A percentile compares a stretch with the other conserved stretches of the same genome.
phyloP scores from a whole-genome alignment of 2,888 invertebrate species.

The Incurvaria masculella region DNA sequence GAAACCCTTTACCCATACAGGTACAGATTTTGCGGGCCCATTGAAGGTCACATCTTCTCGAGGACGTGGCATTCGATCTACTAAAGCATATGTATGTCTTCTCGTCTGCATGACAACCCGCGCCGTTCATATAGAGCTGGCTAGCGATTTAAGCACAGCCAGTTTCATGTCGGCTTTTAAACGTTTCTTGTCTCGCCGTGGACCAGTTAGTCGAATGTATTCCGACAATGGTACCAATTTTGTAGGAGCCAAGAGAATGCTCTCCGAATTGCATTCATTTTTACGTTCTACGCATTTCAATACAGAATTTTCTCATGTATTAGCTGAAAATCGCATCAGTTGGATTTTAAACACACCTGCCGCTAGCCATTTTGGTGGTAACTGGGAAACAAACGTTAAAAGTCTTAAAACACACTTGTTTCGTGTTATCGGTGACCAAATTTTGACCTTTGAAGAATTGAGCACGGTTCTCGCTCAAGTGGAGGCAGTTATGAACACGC shows the following conservation, averaged over 20 bases:
- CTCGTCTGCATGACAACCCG: background rate
- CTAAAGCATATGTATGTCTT: background rate
- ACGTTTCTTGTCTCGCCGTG: background rate
- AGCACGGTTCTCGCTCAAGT: conserved; percentile 50
- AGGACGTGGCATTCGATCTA: background rate
- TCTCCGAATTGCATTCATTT: background rate
- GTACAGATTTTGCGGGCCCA: background rate
- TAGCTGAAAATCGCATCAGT: background rate
- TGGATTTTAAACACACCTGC: background rate
- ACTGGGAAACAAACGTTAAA: background rate
- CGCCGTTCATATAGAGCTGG: too few relatives aligned
- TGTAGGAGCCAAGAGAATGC: background rate
- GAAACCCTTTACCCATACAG: conserved; percentile 2
- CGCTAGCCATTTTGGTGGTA: background rate
- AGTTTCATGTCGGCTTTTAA: background rate
- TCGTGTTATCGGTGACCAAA: background rate
- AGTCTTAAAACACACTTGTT: background rate
- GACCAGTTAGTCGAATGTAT: background rate
- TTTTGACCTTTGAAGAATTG: background rate
- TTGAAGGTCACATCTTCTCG: background rate
- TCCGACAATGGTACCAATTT: background rate
- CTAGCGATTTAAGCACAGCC: too few relatives aligned
- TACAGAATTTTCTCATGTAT: background rate
- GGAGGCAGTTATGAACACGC: conserved; percentile 12
- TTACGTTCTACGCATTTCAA: background rate